Evolutionary conservation across 1,140 invertebrate genomes (phyloP), one percentile per base, ranked within the genome.

Genomic region (Pomphorhynchus laevis): DNA sequence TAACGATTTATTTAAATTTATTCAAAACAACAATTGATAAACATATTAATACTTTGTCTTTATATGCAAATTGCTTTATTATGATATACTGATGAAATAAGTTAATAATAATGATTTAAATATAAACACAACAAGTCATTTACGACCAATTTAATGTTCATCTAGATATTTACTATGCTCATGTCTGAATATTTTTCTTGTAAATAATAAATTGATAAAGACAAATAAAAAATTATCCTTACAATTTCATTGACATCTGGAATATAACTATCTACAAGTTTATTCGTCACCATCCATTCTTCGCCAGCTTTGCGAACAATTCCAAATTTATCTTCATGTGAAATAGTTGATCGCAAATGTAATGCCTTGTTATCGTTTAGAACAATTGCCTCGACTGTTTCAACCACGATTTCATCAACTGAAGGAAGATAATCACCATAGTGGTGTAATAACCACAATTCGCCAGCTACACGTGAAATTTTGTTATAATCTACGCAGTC

Each of bases 311-410:
- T 61, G n/a, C 62, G 43, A 1, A 43, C 43, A 6, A 54, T 49
- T 12, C 51, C 53, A 48, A 55, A 57, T 34, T 56, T 52, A 52
- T 64, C 62, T 25, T 47, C 55, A 47, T 61, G 63, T 27, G 59
- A 61, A 39, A 50, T 51, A n/a, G 55, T 41, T 8, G 61, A 52
- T 21, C 51, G 46, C 47, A 64, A 51, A 41, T 61, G 59, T 4
- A 64, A 47, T 20, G 62, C 62, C 49, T 53, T 56, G 56, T 63
- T 63, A 43, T 63, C 61, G 22, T 58, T 63, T 9, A 63, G 48
- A 8, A 61, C 56, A 47, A 58, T 53, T 4, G 61, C 60, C 45
- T 59, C 50, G 11, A 62, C 58, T 24, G 57, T 45, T 44, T 58
- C 53, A 0, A 63, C 52, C 14, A 64, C 54, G 47, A 62, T 57